Conservation (phyloP, 2,888 invertebrate species). For the Deilephila elpenor region DNA sequence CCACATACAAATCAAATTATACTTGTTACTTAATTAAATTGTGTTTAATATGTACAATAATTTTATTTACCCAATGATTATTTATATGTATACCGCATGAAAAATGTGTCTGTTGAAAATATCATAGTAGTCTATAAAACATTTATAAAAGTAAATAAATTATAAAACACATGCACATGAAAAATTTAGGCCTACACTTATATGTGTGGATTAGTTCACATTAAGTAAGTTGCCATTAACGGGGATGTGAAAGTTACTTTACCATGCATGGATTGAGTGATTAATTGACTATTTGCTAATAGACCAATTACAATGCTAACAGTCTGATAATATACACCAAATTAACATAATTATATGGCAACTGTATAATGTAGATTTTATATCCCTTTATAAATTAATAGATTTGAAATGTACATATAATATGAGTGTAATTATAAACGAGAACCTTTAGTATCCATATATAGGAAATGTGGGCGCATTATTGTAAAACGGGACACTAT, state of each 20-base stretch:
- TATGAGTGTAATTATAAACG: background rate
- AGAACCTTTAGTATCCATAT: background rate
- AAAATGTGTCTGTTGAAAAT: too few species aligned
- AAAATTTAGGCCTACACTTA: background rate
- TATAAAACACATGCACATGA: too few species aligned
- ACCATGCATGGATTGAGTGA: slow-evolving; percentile 4
- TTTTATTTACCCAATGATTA: too few species aligned
- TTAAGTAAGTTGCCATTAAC: background rate
- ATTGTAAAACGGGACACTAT: slow-evolving; percentile 7
- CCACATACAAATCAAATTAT: too few species aligned
- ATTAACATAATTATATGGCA: background rate
- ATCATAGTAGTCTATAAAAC: too few species aligned
- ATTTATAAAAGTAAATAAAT: too few species aligned
- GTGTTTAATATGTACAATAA: too few species aligned
- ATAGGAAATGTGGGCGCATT: background rate
- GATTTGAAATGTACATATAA: background rate
- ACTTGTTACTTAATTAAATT: too few species aligned
- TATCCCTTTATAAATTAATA: too few species aligned
- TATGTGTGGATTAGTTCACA: background rate
- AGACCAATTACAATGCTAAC: background rate
- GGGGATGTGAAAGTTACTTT: slow-evolving; percentile 1
- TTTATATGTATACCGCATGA: too few species aligned
- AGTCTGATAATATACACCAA: background rate
- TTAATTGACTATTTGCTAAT: background rate
- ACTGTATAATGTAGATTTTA: too few species aligned